These are phyloP conservation scores for Triops longicaudatus DNA, from an alignment of 1,140 invertebrate species.

Conservation along the genomic window DNA sequence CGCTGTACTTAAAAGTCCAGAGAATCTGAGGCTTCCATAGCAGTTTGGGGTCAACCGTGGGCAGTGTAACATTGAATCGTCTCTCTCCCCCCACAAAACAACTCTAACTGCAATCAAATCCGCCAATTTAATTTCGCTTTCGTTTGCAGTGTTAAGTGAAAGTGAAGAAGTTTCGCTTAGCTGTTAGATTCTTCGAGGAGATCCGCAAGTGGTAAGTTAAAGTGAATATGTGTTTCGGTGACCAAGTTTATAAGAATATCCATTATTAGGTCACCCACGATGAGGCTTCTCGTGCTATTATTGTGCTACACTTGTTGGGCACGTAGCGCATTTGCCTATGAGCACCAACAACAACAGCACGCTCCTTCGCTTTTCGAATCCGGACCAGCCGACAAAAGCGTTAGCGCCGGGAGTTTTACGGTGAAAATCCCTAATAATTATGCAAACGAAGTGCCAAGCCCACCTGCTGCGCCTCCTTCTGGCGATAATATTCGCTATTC, in stretches of 20 bases:
- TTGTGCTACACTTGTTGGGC: neutral
- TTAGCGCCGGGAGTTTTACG: neutral
- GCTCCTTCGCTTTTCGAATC: neutral
- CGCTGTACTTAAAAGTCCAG: neutral
- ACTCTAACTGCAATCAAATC: neutral
- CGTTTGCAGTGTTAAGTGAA: neutral
- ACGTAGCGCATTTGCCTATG: neutral
- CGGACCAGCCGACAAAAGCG: neutral
- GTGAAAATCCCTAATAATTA: neutral
- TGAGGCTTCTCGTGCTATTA: neutral
- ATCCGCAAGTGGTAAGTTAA: neutral
- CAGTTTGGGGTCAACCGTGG: slow-evolving; percentile 9
- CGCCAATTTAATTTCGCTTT: neutral
- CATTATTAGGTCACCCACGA: neutral
- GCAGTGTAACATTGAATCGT: neutral
- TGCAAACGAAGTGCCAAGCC: neutral
- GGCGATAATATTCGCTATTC: neutral
- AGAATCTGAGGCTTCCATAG: neutral
- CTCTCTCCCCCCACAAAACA: neutral
- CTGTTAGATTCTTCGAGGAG: neutral
- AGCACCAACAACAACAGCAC: neutral
- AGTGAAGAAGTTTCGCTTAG: neutral
- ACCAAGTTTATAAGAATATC: too few relatives aligned
- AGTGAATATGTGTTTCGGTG: too few relatives aligned
- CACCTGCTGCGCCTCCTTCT: neutral